Evolutionary conservation across 92 coral and sea anemone genomes (phyloP).

Genomic region (Anthopleura xanthogrammica): DNA sequence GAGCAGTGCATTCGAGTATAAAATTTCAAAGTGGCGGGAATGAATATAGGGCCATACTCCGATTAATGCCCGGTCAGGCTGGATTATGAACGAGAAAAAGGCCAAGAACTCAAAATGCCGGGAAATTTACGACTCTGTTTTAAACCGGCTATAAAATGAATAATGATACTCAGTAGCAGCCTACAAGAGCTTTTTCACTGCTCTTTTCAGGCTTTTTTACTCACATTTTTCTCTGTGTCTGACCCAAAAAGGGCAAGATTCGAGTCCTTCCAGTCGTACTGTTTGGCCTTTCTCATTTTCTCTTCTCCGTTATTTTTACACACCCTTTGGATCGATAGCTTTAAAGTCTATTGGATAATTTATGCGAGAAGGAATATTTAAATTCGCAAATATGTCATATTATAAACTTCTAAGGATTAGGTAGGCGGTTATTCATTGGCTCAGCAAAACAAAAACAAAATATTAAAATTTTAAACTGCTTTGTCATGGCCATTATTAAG

Average conservation of each 20-base stretch:
- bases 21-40: conserved; percentile 5
- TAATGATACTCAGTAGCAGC: neutral
- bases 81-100: neutral
- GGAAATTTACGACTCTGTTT: neutral
- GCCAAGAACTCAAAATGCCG: neutral
- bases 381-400: neutral
- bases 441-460: neutral
- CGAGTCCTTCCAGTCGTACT: conserved; percentile 93
- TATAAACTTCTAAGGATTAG: neutral
- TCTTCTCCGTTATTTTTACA: neutral
- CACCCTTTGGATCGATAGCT: neutral
- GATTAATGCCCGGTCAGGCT: neutral
- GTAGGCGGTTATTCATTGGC: neutral
- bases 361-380: neutral
- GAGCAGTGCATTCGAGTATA: neutral
- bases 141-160: neutral
- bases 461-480: neutral
- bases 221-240: conserved; percentile 80
- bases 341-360: neutral
- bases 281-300: conserved; percentile 80
- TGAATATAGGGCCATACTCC: neutral
- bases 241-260: conserved; percentile 90
- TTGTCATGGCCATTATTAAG: neutral
- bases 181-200: neutral
- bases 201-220: conserved; percentile 9